Conservation (phyloP, 2,888 invertebrate genomes). For the Standfussiana lucernea region DNA sequence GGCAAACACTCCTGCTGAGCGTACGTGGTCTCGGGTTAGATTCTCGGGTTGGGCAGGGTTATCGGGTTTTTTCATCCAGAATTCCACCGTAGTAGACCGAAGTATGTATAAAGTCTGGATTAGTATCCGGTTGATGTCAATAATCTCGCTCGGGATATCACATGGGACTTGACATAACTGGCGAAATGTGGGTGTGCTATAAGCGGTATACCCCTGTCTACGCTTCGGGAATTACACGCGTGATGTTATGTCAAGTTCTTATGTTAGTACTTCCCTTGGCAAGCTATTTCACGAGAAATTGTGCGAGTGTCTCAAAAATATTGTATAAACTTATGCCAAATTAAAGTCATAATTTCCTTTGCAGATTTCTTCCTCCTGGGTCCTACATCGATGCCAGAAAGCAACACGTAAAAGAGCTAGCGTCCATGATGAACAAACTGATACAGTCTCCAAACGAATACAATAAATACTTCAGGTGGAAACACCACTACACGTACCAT, state of each 20-base stretch:
- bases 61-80: background rate
- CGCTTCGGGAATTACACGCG: background rate
- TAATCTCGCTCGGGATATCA: background rate
- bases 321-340: background rate
- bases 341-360: conserved; percentile 36
- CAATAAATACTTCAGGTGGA: conserved; percentile 80
- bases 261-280: background rate
- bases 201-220: background rate
- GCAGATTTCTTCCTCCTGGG: conserved; percentile 85
- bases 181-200: background rate
- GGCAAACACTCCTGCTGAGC: background rate
- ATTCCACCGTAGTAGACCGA: background rate
- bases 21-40: background rate
- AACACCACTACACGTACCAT: conserved; percentile 73
- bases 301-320: background rate
- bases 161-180: background rate
- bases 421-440: conserved; percentile 74
- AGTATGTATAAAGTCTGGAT: background rate
- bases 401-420: conserved; percentile 70
- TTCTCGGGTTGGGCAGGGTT: background rate
- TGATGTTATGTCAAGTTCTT: background rate
- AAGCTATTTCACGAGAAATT: background rate
- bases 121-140: background rate
- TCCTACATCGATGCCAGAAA: conserved; percentile 81
- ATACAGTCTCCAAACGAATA: conserved; percentile 75